A percentile compares a stretch with the other conserved stretches of the same genome.
phyloP scores from a whole-genome alignment of 2,888 invertebrate species.

The Norana najaformis region DNA sequence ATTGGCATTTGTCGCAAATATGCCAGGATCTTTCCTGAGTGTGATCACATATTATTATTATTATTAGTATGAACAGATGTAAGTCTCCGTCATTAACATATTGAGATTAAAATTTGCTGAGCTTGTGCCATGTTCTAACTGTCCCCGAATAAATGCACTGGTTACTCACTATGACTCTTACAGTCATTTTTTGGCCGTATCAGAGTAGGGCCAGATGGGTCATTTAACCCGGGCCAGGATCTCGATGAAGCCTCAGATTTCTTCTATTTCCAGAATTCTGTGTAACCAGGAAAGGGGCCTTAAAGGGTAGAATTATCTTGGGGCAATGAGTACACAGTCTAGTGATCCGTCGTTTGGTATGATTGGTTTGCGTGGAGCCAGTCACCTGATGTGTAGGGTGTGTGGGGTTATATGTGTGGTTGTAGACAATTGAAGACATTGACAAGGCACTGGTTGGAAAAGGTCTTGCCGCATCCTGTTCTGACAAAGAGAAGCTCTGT shows the following conservation, averaged over 20 bases:
- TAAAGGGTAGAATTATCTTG: neutral
- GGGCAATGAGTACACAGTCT: neutral
- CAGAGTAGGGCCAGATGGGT: no score
- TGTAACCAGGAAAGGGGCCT: neutral
- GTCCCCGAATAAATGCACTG: neutral
- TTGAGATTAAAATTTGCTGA: neutral
- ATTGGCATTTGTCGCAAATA: neutral
- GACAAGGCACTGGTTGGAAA: neutral
- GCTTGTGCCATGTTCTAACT: neutral
- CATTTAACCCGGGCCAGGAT: neutral
- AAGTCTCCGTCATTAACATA: neutral
- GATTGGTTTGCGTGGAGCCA: neutral
- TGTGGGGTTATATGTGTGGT: neutral
- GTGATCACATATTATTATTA: neutral
- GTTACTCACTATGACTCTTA: no score
- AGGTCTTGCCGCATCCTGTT: slow-evolving; percentile 51
- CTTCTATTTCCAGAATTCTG: neutral
- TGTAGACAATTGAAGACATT: slow-evolving; percentile 19
- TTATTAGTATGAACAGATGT: neutral
- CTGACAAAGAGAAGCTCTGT: slow-evolving; percentile 53
- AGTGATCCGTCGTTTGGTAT: neutral
- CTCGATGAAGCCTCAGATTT: neutral
- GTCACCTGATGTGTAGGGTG: neutral
- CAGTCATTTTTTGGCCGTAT: no score
- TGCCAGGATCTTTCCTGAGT: neutral